Base-by-base conservation (phyloP, 2,888 invertebrate species). In the Drosophila meridiana region DNA sequence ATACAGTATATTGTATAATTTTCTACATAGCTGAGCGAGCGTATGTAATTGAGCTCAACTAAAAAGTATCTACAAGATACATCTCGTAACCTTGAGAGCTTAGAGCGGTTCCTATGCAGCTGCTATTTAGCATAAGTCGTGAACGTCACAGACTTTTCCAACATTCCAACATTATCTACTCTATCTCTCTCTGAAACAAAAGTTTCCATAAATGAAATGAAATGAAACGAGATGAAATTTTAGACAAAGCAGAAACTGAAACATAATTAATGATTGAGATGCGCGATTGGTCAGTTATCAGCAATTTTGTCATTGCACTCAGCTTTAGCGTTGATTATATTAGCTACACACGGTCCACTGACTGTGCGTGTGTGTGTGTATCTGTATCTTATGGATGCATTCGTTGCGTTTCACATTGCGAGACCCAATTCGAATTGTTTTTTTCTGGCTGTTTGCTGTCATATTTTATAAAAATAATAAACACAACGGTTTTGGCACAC, bases 221-320 rank as follows among this genome's bases (percentile, higher is more conserved):
- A 20, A 20, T 20, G 38, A 55, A 38, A 55, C 26, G 14, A 28
- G 45, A 48, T 65, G 45, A 65, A 58, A 64, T 26, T 38, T 13
- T 47, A 28, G 52, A 48, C 55, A 79, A 77, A 80, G 73, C 69
- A 55, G 65, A 77, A 43, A 69, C 73, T 69, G 66, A 72, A 69
- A 78, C 53, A 68, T 80, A 77, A 87, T 86, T 82, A 86, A 87
- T 87, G 85, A 89, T 87, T 89, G 68, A 48, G 56, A 64, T 64
- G 61, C 58, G 34, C 42, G 32, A 48, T 56, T 76, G 80, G 50
- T 73, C 70, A 84, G 84, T 89, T 88, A 87, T 82, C 82, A 82
- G 80, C 76, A 88, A 88, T 87, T 87, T 87, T 87, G 88, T 89
- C 88, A 87, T 87, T 89, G 88, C 86, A 69, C 77, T 66, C 62